These are phyloP conservation scores for Mythimna lalbum DNA, from an alignment of 2,888 invertebrate genomes.

Conservation along the genomic window DNA sequence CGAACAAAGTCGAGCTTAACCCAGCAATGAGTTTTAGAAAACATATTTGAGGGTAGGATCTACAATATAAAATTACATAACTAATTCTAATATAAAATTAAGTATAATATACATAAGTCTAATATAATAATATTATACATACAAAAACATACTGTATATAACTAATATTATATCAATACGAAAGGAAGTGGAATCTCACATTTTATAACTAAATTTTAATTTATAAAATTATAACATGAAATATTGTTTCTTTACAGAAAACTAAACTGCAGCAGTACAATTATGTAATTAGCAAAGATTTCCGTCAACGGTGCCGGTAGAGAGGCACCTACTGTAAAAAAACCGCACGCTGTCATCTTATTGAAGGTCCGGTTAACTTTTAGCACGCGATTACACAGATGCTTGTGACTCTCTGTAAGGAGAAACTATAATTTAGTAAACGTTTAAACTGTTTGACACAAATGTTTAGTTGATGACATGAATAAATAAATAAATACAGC, in stretches of 20 bases:
- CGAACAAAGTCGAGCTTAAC: no score
- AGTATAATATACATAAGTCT: no score
- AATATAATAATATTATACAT: no score
- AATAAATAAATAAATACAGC: not conserved
- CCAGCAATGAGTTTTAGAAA: no score
- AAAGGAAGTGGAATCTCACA: no score
- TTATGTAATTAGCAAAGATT: conserved; percentile 7
- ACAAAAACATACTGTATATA: no score
- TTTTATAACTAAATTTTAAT: no score
- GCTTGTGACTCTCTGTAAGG: not conserved
- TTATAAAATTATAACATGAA: not conserved
- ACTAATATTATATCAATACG: no score
- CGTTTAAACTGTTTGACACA: not conserved
- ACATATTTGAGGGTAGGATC: no score
- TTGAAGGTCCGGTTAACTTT: conserved; percentile 30
- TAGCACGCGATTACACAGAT: conserved; percentile 12
- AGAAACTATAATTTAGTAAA: not conserved
- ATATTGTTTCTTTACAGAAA: not conserved
- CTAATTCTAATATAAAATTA: no score
- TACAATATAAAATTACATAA: no score
- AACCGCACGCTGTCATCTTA: conserved; percentile 46
- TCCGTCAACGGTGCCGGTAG: conserved; percentile 16
- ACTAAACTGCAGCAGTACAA: conserved; percentile 15
- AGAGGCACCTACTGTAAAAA: conserved; percentile 27
- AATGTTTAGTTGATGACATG: no score